Conservation (phyloP, 1,140 invertebrate species). For the Procambarus virginalis region DNA sequence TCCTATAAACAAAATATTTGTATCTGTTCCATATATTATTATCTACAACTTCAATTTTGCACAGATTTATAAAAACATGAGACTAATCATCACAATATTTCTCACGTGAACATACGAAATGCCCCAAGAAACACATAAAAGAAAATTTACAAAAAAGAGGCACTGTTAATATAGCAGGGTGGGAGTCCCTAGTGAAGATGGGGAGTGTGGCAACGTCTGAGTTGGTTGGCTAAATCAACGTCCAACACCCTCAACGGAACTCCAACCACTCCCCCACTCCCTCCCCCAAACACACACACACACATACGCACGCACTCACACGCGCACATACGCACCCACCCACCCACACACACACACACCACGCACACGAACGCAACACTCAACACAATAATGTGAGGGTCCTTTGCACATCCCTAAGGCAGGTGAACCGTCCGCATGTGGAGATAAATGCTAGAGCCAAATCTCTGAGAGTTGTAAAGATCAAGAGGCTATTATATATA, state of each 20-base stretch:
- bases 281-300: constrained; percentile 20
- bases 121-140: constrained; percentile 39
- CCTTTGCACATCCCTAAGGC: constrained; percentile 6
- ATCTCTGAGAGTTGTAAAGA: not conserved
- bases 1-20: constrained; percentile 14
- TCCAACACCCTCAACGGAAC: not conserved
- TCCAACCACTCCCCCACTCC: not conserved
- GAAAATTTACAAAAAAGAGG: constrained; percentile 17
- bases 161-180: not conserved
- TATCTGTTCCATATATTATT: not conserved
- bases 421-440: not conserved
- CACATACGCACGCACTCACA: not conserved
- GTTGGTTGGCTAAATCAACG: not conserved
- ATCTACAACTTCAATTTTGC: constrained; percentile 16
- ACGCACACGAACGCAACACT: not conserved
- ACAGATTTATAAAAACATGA: constrained; percentile 10
- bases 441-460: not conserved
- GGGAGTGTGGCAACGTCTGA: not conserved
- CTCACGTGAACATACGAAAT: constrained; percentile 24
- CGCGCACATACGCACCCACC: constrained; percentile 3
- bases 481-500: not conserved
- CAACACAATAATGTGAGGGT: constrained; percentile 14
- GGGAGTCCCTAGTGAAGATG: not conserved
- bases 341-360: not conserved
- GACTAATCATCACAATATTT: constrained; percentile 18